A percentile compares a stretch with the other conserved stretches of the same genome.
Evolutionary conservation across 2,888 invertebrate species (phyloP).

Genomic region (Myopa testacea): DNA sequence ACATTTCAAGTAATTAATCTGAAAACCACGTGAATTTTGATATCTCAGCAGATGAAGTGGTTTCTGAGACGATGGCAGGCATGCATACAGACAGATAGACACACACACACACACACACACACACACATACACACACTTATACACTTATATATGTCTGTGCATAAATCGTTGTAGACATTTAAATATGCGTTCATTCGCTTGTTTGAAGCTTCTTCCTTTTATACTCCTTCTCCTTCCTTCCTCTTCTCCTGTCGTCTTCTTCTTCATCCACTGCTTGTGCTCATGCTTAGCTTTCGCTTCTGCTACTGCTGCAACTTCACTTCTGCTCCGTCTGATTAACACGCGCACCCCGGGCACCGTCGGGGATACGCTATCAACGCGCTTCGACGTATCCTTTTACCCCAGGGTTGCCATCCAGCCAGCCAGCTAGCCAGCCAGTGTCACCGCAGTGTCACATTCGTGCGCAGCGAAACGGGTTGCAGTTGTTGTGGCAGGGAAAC

Average conservation of each 20-base stretch:
- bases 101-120: neutral
- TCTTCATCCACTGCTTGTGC: neutral
- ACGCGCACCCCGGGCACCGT: neutral
- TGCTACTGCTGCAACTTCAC: neutral
- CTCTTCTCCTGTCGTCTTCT: neutral
- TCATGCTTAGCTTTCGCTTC: no score
- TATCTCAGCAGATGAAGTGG: constrained; percentile 50
- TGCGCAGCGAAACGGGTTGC: neutral
- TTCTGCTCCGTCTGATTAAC: neutral
- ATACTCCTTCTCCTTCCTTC: neutral
- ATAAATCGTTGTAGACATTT: neutral
- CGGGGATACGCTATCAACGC: neutral
- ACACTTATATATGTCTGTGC: neutral
- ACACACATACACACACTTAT: neutral
- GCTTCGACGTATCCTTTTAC: constrained; percentile 29
- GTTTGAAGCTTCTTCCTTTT: neutral
- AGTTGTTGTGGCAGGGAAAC: constrained; percentile 22
- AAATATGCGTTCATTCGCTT: neutral
- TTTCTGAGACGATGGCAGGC: constrained; percentile 42
- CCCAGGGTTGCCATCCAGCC: constrained; percentile 12
- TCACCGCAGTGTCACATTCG: constrained; percentile 2
- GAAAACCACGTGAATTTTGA: constrained; percentile 55
- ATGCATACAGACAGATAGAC: neutral
- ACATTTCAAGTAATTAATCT: constrained; percentile 50
- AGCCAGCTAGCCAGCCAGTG: neutral